phyloP scores from a whole-genome alignment of 2,797 vertebrate genomes.

The Sebastolobus alascanus region DNA sequence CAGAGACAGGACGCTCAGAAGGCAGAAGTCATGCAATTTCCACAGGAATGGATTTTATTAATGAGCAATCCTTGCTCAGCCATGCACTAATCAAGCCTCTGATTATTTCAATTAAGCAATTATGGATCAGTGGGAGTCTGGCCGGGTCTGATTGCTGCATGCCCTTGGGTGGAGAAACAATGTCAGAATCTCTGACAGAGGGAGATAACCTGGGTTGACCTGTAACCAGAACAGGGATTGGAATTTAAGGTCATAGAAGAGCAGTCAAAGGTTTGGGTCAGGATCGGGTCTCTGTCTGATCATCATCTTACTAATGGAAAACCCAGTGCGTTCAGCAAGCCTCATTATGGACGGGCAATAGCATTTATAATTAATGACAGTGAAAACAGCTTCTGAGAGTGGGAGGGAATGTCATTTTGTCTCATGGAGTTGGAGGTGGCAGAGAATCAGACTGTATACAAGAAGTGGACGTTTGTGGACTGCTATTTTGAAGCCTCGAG shows the following conservation, averaged over 20 bases:
- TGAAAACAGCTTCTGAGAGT: slow-evolving; percentile 10
- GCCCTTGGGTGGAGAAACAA: slow-evolving; percentile 53
- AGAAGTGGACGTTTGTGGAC: too few relatives aligned
- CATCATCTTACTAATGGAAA: background rate
- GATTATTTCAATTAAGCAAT: slow-evolving; percentile 72
- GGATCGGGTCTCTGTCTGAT: background rate
- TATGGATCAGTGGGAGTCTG: slow-evolving; percentile 42
- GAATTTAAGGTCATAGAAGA: slow-evolving; percentile 24
- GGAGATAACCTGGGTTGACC: slow-evolving; percentile 32
- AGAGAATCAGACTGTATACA: background rate
- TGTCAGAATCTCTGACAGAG: background rate
- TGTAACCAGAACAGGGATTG: background rate
- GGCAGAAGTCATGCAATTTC: slow-evolving; percentile 51
- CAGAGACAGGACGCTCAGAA: slow-evolving; percentile 27
- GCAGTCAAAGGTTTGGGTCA: background rate
- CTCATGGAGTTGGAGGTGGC: background rate
- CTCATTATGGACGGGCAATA: background rate
- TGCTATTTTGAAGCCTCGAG: too few relatives aligned
- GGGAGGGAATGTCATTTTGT: slow-evolving; percentile 27
- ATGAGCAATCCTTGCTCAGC: slow-evolving; percentile 47
- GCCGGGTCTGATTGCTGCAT: slow-evolving; percentile 53
- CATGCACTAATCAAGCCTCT: slow-evolving; percentile 59
- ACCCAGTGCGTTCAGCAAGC: background rate
- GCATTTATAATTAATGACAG: slow-evolving; percentile 10
- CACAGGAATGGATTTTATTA: slow-evolving; percentile 54